phyloP scores from a whole-genome alignment of 1,140 invertebrate genomes.

The Atta colombica region DNA sequence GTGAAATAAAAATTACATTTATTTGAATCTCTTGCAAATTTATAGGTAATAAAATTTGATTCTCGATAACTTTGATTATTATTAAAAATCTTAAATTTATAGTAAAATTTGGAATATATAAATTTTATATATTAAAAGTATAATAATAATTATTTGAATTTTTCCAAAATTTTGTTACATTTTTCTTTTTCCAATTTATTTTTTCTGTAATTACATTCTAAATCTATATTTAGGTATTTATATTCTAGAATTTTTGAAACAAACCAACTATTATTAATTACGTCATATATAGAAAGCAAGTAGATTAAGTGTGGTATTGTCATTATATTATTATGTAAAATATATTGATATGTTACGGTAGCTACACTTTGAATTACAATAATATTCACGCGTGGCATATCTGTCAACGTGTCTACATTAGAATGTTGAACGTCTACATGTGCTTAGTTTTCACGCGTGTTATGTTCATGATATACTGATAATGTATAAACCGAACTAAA shows the following conservation, averaged over 20 bases:
- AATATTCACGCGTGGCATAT: background rate
- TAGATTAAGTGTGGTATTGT: background rate
- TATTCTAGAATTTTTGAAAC: background rate
- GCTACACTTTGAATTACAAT: conserved; percentile 23
- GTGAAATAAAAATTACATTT: conserved; percentile 15
- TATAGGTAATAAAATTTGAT: background rate
- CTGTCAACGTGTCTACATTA: conserved; percentile 33
- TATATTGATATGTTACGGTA: background rate
- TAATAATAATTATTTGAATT: background rate
- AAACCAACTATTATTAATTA: background rate
- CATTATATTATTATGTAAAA: background rate
- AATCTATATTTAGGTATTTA: background rate
- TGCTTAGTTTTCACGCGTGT: conserved; percentile 41
- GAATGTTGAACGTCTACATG: background rate
- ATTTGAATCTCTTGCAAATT: background rate
- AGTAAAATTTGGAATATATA: background rate
- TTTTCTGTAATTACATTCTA: background rate
- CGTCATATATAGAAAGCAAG: background rate
- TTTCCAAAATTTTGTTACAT: background rate
- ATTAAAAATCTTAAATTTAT: background rate
- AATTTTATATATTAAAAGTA: background rate
- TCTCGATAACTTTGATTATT: background rate
- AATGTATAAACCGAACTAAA: conserved; percentile 59
- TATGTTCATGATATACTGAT: conserved; percentile 36
- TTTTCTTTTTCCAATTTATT: background rate